Percentiles rank a stretch among this genome's conserved stretches.
These are phyloP conservation scores for Augiades crinisus DNA, from an alignment of 2,888 invertebrate genomes.

Conservation along the genomic window DNA sequence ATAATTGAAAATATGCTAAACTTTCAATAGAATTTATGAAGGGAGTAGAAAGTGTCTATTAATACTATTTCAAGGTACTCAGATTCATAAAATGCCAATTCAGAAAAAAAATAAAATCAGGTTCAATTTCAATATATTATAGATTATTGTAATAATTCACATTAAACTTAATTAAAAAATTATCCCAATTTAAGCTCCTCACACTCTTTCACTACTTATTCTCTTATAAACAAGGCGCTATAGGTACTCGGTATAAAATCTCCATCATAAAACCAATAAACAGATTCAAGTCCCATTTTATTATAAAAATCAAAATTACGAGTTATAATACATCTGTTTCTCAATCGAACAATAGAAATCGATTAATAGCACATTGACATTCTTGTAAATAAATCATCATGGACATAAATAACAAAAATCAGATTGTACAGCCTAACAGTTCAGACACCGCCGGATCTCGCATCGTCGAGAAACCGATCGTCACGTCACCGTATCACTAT, in stretches of 20 bases:
- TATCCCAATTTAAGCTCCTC: conserved; percentile 79
- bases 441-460: conserved; percentile 38
- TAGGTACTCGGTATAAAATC: conserved; percentile 80
- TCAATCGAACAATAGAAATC: conserved; percentile 78
- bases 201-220: conserved; percentile 67
- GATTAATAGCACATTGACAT: conserved; percentile 73
- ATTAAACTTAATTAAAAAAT: conserved; percentile 80
- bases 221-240: conserved; percentile 76
- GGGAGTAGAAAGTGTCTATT: not conserved
- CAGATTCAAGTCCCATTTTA: conserved; percentile 82
- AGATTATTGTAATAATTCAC: conserved; percentile 81
- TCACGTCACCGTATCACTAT: conserved; percentile 58
- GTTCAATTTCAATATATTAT: conserved; percentile 82
- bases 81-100: conserved; percentile 70
- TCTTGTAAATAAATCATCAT: conserved; percentile 72
- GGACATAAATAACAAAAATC: conserved; percentile 77
- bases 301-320: conserved; percentile 82
- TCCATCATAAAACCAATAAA: conserved; percentile 81
- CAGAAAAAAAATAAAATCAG: conserved; percentile 78
- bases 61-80: conserved; percentile 41
- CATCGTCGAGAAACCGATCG: conserved; percentile 12
- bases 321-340: conserved; percentile 79
- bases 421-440: conserved; percentile 62
- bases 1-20: too few relatives aligned
- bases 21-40: not conserved